Evolutionary conservation across 2,797 vertebrate genomes (phyloP), one percentile per base, ranked within the genome.

Genomic region (Triplophysa yarkandensis): DNA sequence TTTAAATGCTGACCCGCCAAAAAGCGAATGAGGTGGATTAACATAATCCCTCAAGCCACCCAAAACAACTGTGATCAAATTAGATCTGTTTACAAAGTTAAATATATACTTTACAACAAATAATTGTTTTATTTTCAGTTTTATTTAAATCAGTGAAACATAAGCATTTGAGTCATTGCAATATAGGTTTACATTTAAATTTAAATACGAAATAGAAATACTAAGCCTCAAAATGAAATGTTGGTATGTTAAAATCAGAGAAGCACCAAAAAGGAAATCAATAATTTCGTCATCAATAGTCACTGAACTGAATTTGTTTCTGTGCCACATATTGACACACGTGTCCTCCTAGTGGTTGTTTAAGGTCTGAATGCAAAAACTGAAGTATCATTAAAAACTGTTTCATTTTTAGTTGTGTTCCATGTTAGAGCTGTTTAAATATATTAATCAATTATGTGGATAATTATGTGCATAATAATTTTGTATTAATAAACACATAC

Each of bases 331-430:
- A 36, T 61, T 50, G 30, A 23, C 43, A 60, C 43, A 60, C 30
- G 39, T 30, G 54, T 68, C 73, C 73, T 43, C 23, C 73, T 75
- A 75, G 73, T 68, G 73, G 73, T 27, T 21, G 48, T 60, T 21
- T 16, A 48, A 58, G 36, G 28, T 39, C 39, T 44, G 0, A 14
- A 30, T 10, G 41, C 39, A 25, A 39, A 48, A 43, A 5, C 1
- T 6, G 10, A 7, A 9, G 10, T 1, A 6, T 0, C 10, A 6
- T 34, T 34, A 7, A 39, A 36, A 39, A 13, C 36, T 13, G 36
- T 30, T 30, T 3, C 3, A 30, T 3, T 30, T 30, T 30, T 30
- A 30, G n/a, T n/a, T n/a, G n/a, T n/a, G n/a, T n/a, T n/a, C n/a
- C n/a, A n/a, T n/a, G n/a, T n/a, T n/a, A n/a, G n/a, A n/a, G n/a